Base-by-base conservation (phyloP, 2,113 vertebrate genomes). In the Aegypius monachus region DNA sequence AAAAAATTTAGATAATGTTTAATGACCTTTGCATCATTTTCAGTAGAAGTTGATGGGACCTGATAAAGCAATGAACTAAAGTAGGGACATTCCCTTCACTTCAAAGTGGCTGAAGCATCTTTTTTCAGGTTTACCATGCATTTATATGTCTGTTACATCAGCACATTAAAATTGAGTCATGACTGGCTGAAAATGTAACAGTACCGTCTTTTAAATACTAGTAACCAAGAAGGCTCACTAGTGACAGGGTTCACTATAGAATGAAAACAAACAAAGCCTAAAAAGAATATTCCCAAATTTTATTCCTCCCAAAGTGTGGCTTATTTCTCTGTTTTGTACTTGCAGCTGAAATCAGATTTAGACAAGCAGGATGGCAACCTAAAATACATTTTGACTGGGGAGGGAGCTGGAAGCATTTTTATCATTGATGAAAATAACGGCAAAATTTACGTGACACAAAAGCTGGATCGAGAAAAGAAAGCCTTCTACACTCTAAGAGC, bases 391-490 rank as follows among this genome's bases (percentile, higher is more conserved):
- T 97, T 99, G 74, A 97, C 97, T 34, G 99, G 99, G 61, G 98
- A 98, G 88, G 99, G 99, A 70, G 99, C 98, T 48, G 99, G 98
- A 65, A 98, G 94, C 31, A 85, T 98, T 92, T 99, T 99, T 94
- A 27, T 38, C 59, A 99, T 99, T 29, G 75, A 99, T 63, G 98
- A 99, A 92, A 87, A 93, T 61, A 98, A 97, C 0, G 99, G 99
- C 47, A 98, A 98, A 82, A 98, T 99, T 83, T 96, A 97, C 6
- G 97, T 98, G 5, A 95, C 84, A 21, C 96, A 98, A 97, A 99
- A 98, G 81, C 97, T 99, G 38, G 99, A 99, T 90, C 97, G 99
- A 70, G 99, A 99, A 87, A 94, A 99, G 72, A 99, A 98, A 84
- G 70, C 99, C 13, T 99, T 98, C 96, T 99, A 99, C 72, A 95